phyloP scores from a whole-genome alignment of 2,888 invertebrate genomes.

The Julus scanicus region DNA sequence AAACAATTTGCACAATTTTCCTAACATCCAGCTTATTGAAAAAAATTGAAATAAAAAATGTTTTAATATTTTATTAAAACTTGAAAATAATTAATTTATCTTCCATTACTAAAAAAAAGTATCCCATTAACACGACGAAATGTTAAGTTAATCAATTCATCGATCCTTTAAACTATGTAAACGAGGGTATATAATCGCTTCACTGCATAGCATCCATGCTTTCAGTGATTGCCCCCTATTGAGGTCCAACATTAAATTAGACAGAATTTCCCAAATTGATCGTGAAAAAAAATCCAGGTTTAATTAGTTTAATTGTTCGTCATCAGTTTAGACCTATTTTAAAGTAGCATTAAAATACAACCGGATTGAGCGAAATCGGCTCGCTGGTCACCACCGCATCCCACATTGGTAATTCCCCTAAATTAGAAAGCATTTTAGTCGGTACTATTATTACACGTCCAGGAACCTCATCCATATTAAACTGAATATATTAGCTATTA shows the following conservation, averaged over 20 bases:
- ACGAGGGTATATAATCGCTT: not conserved
- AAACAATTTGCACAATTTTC: no score
- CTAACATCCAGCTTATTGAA: no score
- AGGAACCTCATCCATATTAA: slow-evolving; percentile 43
- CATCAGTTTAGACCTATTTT: not conserved
- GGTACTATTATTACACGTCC: slow-evolving; percentile 43
- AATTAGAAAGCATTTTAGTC: slow-evolving; percentile 45
- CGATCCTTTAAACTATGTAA: not conserved
- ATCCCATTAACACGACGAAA: no score
- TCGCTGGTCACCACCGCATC: not conserved
- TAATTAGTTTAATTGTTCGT: not conserved
- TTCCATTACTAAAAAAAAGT: no score
- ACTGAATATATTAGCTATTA: slow-evolving; percentile 43
- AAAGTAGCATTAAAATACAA: not conserved
- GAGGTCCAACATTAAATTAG: not conserved
- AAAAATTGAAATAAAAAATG: no score
- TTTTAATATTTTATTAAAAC: no score
- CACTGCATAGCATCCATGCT: not conserved
- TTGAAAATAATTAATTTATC: no score
- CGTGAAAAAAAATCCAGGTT: not conserved
- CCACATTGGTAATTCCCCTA: slow-evolving; percentile 25
- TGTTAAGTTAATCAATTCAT: no score
- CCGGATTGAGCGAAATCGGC: not conserved
- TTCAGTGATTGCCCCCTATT: not conserved
- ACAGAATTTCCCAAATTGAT: not conserved